A percentile compares a stretch with the other conserved stretches of the same genome.
phyloP scores from a whole-genome alignment of 2,888 invertebrate genomes.

The Eupithecia insigniata region DNA sequence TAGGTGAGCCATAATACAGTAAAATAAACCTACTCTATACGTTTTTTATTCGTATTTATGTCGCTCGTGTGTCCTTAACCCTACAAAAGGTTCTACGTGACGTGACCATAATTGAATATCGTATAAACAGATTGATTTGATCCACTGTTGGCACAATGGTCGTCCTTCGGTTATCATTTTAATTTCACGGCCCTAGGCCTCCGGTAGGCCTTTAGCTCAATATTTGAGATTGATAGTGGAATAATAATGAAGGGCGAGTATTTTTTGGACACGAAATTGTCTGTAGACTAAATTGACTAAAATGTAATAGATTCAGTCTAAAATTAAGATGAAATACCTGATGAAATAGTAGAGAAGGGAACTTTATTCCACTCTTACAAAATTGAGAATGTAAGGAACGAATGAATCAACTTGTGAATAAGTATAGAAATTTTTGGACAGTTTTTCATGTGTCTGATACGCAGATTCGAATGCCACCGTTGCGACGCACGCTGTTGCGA shows the following conservation, averaged over 20 bases:
- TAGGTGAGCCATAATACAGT: no score
- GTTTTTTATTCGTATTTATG: not conserved
- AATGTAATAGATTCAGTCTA: not conserved
- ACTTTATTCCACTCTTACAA: not conserved
- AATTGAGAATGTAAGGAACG: no score
- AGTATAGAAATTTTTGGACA: no score
- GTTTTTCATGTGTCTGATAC: no score
- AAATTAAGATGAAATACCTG: not conserved
- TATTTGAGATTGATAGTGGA: not conserved
- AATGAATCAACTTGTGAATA: no score
- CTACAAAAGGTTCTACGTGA: conserved; percentile 3
- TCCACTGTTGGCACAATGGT: conserved; percentile 14
- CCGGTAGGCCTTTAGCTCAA: not conserved
- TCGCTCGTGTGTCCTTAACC: not conserved
- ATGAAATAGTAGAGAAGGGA: not conserved
- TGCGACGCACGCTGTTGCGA: no score
- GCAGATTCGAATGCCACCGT: no score
- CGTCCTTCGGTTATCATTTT: conserved; percentile 13
- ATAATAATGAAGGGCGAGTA: not conserved
- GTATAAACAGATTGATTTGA: conserved; percentile 19
- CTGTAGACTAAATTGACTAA: not conserved
- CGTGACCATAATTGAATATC: conserved; percentile 13
- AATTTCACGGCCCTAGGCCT: conserved; percentile 13
- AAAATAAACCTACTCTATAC: no score
- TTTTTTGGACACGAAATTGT: not conserved